Conservation (phyloP, 2,113 vertebrate genomes). For the Daubentonia madagascariensis region DNA sequence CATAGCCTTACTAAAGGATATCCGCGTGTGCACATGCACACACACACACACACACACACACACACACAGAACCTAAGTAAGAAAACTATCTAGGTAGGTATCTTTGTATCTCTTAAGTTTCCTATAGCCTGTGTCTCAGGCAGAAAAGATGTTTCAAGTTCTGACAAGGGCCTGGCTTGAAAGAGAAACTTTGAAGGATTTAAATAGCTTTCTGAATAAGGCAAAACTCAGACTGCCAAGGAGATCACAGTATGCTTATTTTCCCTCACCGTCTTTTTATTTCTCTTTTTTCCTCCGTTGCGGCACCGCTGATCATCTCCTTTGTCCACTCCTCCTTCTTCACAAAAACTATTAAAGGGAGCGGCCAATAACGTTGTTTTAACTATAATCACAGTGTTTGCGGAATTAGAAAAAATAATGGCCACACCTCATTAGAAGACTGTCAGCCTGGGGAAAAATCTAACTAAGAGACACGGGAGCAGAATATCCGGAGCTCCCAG, state of each 20-base stretch:
- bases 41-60: not conserved
- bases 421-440: not conserved
- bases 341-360: not conserved
- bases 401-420: not conserved
- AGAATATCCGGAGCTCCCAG: not conserved
- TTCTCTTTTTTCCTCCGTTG: not conserved
- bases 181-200: conserved; percentile 29
- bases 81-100: not conserved
- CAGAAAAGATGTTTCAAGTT: conserved; percentile 33
- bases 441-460: not conserved
- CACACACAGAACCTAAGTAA: not conserved
- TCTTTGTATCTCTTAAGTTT: not conserved
- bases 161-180: not conserved
- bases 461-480: not conserved
- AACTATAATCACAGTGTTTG: not conserved
- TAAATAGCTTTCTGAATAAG: conserved; percentile 26
- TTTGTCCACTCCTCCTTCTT: not conserved
- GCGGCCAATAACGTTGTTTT: not conserved
- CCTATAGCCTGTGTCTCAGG: not conserved
- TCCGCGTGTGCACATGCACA: not conserved
- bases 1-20: not conserved
- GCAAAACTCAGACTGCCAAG: conserved; percentile 12
- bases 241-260: not conserved
- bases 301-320: not conserved
- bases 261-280: not conserved